Evolutionary conservation across 2,113 vertebrate genomes (phyloP).

Genomic region (Tachycineta bicolor): DNA sequence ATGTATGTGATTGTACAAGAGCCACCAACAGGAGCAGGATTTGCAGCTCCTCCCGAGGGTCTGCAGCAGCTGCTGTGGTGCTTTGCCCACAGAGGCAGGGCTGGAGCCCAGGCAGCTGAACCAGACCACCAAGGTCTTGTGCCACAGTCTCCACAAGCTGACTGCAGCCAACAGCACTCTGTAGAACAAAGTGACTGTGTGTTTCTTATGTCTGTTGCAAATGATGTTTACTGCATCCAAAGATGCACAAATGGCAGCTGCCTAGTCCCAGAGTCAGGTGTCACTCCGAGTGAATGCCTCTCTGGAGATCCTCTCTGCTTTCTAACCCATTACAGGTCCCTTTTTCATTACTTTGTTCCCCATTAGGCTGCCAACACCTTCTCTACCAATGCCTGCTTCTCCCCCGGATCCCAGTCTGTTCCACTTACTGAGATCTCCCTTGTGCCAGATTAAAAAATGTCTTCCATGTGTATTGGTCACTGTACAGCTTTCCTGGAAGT

Average conservation of each 20-base stretch:
- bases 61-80: neutral
- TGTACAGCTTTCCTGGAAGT: neutral
- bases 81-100: neutral
- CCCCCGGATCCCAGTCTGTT: neutral
- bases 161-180: neutral
- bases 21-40: neutral
- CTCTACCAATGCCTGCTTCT: neutral
- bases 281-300: neutral
- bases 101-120: neutral
- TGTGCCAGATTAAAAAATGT: neutral
- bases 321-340: neutral
- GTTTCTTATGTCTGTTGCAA: neutral
- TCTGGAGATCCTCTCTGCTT: neutral
- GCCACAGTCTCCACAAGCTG: rapidly evolving
- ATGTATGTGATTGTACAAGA: neutral
- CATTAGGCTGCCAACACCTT: neutral
- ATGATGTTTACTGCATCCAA: neutral
- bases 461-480: neutral
- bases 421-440: neutral
- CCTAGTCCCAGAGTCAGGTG: neutral
- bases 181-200: neutral
- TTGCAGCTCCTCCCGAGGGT: neutral
- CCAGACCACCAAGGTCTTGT: neutral
- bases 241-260: neutral
- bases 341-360: neutral